Percentiles rank a stretch among this genome's conserved stretches.
Conservation (phyloP, 2,888 invertebrate genomes). For the Synergus gifuensis region DNA sequence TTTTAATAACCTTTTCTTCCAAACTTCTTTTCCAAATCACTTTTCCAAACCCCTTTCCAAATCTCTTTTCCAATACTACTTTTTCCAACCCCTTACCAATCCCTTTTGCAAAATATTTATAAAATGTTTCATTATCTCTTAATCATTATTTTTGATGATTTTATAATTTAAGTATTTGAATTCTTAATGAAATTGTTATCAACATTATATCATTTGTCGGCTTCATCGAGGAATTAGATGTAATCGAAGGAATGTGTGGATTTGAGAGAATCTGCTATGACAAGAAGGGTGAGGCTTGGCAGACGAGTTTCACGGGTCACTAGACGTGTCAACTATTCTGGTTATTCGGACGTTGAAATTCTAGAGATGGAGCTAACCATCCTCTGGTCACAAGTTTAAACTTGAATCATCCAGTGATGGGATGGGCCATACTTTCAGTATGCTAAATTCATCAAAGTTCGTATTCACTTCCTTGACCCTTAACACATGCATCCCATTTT, state of each 20-base stretch:
- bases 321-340: conserved; percentile 32
- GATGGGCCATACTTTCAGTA: neutral
- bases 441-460: neutral
- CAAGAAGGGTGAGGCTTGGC: neutral
- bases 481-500: neutral
- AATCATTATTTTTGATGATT: neutral
- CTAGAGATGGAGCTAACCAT: neutral
- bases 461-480: neutral
- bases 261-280: neutral
- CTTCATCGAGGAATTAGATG: neutral
- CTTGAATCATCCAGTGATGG: neutral
- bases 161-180: neutral
- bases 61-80: too few relatives aligned
- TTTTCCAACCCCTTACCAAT: too few relatives aligned
- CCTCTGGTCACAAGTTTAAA: neutral
- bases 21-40: neutral
- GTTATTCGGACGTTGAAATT: conserved; percentile 21
- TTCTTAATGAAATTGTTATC: neutral
- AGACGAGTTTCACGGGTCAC: conserved; percentile 30
- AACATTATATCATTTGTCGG: neutral
- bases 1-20: neutral
- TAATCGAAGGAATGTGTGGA: conserved; percentile 9
- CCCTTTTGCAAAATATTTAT: too few relatives aligned
- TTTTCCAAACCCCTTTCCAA: neutral
- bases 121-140: too few relatives aligned